Base-by-base conservation (phyloP, 2,888 invertebrate species). In the Callinectes sapidus region DNA sequence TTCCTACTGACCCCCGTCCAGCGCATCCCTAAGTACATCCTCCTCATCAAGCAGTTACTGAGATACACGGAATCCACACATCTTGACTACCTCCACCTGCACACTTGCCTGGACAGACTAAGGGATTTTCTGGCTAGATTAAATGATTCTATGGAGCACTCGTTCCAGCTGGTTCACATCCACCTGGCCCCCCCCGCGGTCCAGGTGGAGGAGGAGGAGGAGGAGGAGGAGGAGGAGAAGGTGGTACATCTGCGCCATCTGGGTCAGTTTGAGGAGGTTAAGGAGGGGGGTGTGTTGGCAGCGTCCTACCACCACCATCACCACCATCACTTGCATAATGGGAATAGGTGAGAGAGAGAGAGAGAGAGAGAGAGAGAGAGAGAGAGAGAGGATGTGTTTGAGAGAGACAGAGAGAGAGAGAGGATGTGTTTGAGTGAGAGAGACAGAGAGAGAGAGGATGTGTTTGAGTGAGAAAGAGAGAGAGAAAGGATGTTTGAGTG, bases 1-100 rank as follows among this genome's bases (percentile, higher is more conserved):
- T 95, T 96, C 93, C 95, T 96, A 77, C 95, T 96, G 88, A 95
- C 96, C 2, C 96, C 96, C 3, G 95, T 96, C 16, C 96, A 96
- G 94, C 95, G 96, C 91, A 95, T 96, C 91, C 96, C 96, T 1
- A 95, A 96, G 89, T 96, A 96, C 94, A 95, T 96, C 71, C 95
- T 96, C 3, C 95, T 96, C n/a, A 95, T 96, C 14, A 96, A 96
- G 95, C 95, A 96, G 95, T 95, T 96, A 87, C 94, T 96, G 86
- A 95, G 95, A 93, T 95, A 95, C 95, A 96, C 96, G 0, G 95
- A 95, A 54, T 92, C 95, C 14, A 95, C 95, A 39, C 96, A 96
- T 95, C 95, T 95, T 16, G 96, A 96, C 95, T 95, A 95, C 94
- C 95, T 95, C 89, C 95, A 95, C 93, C 95, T 96, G 18, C 95